These are phyloP conservation scores for Hypomecis punctinalis DNA, from an alignment of 2,888 invertebrate species.

Conservation along the genomic window DNA sequence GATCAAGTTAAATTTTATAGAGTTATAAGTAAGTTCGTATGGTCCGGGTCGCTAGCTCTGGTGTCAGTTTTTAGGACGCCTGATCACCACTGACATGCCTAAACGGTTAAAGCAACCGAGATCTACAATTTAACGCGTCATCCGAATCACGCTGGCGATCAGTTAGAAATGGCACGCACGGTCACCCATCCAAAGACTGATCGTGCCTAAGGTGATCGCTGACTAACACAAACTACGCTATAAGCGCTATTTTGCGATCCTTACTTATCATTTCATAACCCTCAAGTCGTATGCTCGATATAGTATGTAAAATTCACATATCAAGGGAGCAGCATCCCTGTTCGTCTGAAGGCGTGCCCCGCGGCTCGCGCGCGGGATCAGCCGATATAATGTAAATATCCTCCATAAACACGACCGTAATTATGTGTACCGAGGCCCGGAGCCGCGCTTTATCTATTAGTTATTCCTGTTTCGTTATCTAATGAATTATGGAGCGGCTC, in stretches of 20 bases:
- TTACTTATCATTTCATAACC: neutral
- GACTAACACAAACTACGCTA: too few species aligned
- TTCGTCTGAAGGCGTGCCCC: conserved; percentile 38
- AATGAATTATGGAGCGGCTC: conserved; percentile 12
- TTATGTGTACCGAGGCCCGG: conserved; percentile 44
- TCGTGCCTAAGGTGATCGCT: too few species aligned
- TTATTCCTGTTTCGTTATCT: conserved; percentile 4
- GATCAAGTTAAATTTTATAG: too few species aligned
- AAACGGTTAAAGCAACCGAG: too few species aligned
- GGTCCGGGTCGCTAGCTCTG: too few species aligned
- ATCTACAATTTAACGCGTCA: too few species aligned
- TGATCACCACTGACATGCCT: too few species aligned
- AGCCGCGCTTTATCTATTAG: conserved; percentile 28
- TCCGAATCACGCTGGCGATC: too few species aligned
- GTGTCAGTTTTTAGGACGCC: too few species aligned
- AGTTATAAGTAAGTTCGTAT: too few species aligned
- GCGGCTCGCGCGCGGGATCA: conserved; percentile 42
- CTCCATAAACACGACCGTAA: conserved; percentile 44
- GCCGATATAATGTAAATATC: conserved; percentile 42
- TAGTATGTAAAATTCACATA: conserved; percentile 7
- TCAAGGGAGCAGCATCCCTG: neutral
- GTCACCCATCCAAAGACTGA: too few species aligned
- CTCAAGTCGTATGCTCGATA: neutral
- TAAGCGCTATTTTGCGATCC: neutral
- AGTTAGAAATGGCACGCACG: too few species aligned